These are phyloP conservation scores for Pseudochromis fuscus DNA, from an alignment of 2,797 vertebrate genomes.

Conservation along the genomic window DNA sequence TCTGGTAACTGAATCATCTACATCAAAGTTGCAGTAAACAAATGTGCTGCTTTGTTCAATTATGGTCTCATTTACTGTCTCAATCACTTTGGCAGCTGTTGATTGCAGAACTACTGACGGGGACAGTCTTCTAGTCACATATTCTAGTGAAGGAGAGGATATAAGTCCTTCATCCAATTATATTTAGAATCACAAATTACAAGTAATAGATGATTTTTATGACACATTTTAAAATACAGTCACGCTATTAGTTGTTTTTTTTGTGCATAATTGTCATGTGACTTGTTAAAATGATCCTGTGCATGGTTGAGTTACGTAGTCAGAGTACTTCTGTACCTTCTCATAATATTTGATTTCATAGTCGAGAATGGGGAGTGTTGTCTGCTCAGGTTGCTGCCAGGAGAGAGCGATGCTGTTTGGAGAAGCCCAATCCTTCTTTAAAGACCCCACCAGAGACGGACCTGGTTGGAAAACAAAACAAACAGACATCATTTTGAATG, in stretches of 20 bases:
- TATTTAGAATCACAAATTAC: slow-evolving; percentile 19
- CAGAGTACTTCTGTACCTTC: slow-evolving; percentile 85
- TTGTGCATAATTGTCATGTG: slow-evolving; percentile 18
- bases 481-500: slow-evolving; percentile 9
- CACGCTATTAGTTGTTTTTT: not conserved
- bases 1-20: not conserved
- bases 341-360: slow-evolving; percentile 99
- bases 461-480: slow-evolving; percentile 83
- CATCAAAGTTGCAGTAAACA: not conserved
- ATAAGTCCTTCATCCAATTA: slow-evolving; percentile 13
- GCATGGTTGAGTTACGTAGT: slow-evolving; percentile 5
- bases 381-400: slow-evolving; percentile 93
- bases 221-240: slow-evolving; percentile 11
- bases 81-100: slow-evolving; percentile 12
- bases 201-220: slow-evolving; percentile 19
- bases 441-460: slow-evolving; percentile 90
- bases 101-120: slow-evolving; percentile 10
- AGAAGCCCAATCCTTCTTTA: slow-evolving; percentile 98
- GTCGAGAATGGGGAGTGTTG: slow-evolving; percentile 89
- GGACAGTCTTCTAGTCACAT: not conserved
- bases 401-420: slow-evolving; percentile 96
- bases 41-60: slow-evolving; percentile 1
- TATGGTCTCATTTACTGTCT: not conserved
- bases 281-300: slow-evolving; percentile 17
- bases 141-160: not conserved